Conservation (phyloP, 2,888 invertebrate species). For the Euclidia mi region DNA sequence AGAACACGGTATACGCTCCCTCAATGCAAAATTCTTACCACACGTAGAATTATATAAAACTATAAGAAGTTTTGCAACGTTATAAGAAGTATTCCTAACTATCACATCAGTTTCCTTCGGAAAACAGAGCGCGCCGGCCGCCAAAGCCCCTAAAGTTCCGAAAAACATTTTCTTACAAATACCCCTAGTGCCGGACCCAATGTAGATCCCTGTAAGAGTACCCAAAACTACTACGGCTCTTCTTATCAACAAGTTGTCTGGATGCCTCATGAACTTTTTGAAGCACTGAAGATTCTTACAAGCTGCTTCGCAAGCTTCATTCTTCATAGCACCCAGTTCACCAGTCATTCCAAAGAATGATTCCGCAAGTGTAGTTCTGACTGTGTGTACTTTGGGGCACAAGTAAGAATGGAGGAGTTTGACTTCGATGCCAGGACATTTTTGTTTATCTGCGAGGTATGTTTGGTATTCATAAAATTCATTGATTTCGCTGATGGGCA, state of each 20-base stretch:
- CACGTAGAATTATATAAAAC: constrained; percentile 59
- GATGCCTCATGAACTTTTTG: constrained; percentile 61
- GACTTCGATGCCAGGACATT: neutral
- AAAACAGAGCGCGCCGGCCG: constrained; percentile 68
- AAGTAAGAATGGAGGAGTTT: neutral
- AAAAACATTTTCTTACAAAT: constrained; percentile 58
- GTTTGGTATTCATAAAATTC: no score
- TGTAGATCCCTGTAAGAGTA: constrained; percentile 51
- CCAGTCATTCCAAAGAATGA: neutral
- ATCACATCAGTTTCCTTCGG: constrained; percentile 72
- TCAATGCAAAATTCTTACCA: constrained; percentile 47
- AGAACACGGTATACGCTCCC: constrained; percentile 65
- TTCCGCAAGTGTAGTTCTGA: neutral
- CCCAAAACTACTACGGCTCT: constrained; percentile 56
- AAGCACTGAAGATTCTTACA: constrained; percentile 50
- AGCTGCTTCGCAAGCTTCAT: constrained; percentile 31
- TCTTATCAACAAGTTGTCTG: constrained; percentile 58
- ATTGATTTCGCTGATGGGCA: no score
- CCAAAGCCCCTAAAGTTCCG: constrained; percentile 59
- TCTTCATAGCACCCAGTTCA: constrained; percentile 14
- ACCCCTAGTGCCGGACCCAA: constrained; percentile 30
- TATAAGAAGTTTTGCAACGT: constrained; percentile 48
- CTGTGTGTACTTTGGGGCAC: neutral
- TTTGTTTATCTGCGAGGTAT: neutral
- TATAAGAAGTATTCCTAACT: constrained; percentile 58